phyloP scores from a whole-genome alignment of 2,888 invertebrate genomes.

The Eremobia ochroleuca region DNA sequence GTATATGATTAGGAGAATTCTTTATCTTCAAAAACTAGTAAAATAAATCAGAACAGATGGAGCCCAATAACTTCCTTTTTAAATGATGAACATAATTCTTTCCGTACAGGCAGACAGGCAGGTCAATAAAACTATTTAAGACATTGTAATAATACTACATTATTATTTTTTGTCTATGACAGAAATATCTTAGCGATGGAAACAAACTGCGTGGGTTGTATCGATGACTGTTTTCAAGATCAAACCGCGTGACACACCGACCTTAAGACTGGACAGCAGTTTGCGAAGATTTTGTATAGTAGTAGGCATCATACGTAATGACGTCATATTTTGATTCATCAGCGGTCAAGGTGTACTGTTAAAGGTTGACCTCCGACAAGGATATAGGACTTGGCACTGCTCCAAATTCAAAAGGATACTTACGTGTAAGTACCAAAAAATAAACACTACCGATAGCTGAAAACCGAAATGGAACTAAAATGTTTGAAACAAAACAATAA shows the following conservation, averaged over 20 bases:
- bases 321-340: constrained; percentile 11
- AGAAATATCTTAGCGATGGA: constrained; percentile 57
- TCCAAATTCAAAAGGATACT: background rate
- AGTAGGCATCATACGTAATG: constrained; percentile 3
- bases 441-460: background rate
- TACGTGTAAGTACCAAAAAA: background rate
- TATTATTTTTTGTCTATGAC: constrained; percentile 61
- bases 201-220: constrained; percentile 61
- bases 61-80: background rate
- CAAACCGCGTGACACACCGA: constrained; percentile 60
- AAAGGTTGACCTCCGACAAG: background rate
- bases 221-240: constrained; percentile 68
- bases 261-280: constrained; percentile 28
- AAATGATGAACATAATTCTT: background rate
- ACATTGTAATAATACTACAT: constrained; percentile 31
- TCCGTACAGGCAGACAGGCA: constrained; percentile 3
- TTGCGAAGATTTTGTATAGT: background rate
- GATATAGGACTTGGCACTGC: background rate
- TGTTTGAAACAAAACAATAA: too few relatives aligned
- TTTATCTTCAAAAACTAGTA: background rate
- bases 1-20: background rate
- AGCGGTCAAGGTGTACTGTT: background rate
- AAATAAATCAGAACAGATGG: background rate
- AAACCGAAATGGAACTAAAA: background rate
- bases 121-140: constrained; percentile 65